A percentile compares a stretch with the other conserved stretches of the same genome.
Evolutionary conservation across 2,888 invertebrate species (phyloP).

Genomic region (Macaria notata): DNA sequence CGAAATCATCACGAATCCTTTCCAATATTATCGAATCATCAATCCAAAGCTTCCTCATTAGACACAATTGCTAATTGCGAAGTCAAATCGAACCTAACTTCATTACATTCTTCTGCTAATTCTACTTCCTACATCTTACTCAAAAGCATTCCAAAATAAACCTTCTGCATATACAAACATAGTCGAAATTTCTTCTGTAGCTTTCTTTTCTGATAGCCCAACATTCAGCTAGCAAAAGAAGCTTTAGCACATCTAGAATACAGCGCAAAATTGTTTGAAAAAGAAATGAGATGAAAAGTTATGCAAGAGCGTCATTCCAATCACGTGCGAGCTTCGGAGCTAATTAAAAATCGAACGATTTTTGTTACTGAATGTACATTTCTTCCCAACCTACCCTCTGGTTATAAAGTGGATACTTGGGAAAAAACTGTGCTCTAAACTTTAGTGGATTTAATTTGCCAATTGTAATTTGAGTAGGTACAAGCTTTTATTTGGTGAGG

Average conservation of each 20-base stretch:
- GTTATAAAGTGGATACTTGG: conserved; percentile 10
- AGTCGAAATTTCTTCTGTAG: background rate
- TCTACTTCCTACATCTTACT: conserved; percentile 34
- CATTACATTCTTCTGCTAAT: conserved; percentile 63
- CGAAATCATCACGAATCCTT: conserved; percentile 1
- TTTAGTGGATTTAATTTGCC: too few species aligned
- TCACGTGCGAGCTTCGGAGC: conserved; percentile 65
- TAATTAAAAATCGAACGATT: conserved; percentile 81
- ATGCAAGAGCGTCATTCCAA: conserved; percentile 65
- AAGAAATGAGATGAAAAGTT: conserved; percentile 46
- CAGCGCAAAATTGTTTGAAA: background rate
- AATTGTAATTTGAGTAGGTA: too few species aligned
- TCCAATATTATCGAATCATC: conserved; percentile 19
- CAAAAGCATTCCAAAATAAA: conserved; percentile 6
- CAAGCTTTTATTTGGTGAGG: too few species aligned
- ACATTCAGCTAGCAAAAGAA: too few species aligned
- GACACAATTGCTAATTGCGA: conserved; percentile 67
- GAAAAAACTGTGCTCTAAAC: too few species aligned
- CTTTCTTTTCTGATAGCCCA: too few species aligned
- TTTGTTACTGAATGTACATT: conserved; percentile 70
- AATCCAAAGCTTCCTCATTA: conserved; percentile 54
- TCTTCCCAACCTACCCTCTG: conserved; percentile 15
- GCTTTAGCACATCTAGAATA: background rate
- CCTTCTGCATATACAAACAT: background rate
- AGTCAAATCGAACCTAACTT: conserved; percentile 71